These are phyloP conservation scores for Psittacula cyanocephala DNA, from an alignment of 2,113 vertebrate genomes.

Conservation along the genomic window DNA sequence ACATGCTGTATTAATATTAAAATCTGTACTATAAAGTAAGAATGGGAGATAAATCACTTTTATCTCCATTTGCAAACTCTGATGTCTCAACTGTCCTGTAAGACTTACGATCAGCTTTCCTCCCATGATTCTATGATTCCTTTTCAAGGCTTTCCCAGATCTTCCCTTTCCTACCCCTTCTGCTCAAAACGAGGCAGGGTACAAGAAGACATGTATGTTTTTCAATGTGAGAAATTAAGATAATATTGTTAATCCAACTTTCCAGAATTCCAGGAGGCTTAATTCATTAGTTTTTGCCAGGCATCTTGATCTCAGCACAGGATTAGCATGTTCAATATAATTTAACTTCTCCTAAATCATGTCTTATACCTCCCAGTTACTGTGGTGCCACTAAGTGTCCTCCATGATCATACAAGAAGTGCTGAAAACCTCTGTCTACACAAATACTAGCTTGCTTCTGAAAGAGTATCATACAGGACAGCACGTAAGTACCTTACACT, in stretches of 20 bases:
- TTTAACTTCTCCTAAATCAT: not conserved
- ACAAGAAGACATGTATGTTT: not conserved
- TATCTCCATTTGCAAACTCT: conserved; percentile 50
- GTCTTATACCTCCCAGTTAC: not conserved
- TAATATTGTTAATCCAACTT: not conserved
- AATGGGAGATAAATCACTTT: conserved; percentile 55
- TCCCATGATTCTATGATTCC: not conserved
- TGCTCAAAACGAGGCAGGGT: not conserved
- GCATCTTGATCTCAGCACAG: accelerated
- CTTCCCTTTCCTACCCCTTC: not conserved
- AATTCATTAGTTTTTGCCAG: not conserved
- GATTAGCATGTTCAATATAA: not conserved
- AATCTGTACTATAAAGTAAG: conserved; percentile 32
- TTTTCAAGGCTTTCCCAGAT: not conserved
- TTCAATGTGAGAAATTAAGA: not conserved
- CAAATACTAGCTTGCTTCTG: not conserved
- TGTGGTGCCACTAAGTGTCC: not conserved
- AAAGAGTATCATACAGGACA: not conserved
- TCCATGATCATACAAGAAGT: not conserved
- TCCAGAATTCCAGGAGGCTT: not conserved
- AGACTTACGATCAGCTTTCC: not conserved
- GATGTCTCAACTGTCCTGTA: not conserved
- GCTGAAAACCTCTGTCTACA: not conserved
- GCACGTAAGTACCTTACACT: not conserved
- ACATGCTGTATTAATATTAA: conserved; percentile 60